A percentile compares a stretch with the other conserved stretches of the same genome.
phyloP scores from a whole-genome alignment of 2,797 vertebrate species.

The Buphagus erythrorhynchus region DNA sequence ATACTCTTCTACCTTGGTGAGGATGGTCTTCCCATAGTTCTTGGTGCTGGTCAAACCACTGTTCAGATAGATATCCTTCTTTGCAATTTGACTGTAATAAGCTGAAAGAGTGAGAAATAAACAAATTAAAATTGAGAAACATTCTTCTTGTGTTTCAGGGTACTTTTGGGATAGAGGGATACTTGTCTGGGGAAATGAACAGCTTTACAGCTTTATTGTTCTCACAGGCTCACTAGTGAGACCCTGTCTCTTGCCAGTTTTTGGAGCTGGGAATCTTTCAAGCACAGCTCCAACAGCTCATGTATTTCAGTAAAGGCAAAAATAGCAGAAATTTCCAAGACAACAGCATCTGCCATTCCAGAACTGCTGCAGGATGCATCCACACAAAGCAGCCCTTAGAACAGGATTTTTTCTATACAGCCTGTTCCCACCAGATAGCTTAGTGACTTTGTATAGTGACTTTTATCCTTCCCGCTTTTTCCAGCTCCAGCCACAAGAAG shows the following conservation, averaged over 20 bases:
- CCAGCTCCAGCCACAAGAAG: neutral
- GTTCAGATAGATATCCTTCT: constrained; percentile 92
- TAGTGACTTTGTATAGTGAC: neutral
- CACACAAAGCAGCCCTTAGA: neutral
- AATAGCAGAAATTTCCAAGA: neutral
- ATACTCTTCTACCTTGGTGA: constrained; percentile 88
- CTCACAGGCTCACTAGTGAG: neutral
- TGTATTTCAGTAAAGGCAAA: neutral
- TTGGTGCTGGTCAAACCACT: constrained; percentile 98
- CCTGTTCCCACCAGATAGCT: neutral
- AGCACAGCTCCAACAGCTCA: neutral
- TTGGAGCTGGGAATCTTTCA: neutral
- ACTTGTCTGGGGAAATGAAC: neutral
- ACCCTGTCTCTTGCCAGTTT: neutral
- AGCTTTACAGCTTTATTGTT: neutral
- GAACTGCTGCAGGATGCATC: neutral
- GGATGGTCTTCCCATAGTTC: constrained; percentile 98
- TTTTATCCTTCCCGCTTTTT: neutral
- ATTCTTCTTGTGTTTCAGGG: neutral
- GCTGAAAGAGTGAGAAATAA: constrained; percentile 76
- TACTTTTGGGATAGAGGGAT: neutral
- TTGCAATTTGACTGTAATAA: constrained; percentile 83
- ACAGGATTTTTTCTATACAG: neutral
- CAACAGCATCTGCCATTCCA: neutral
- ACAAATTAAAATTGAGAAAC: neutral